phyloP scores from a whole-genome alignment of 2,888 invertebrate species.

The Agrochola lychnidis region DNA sequence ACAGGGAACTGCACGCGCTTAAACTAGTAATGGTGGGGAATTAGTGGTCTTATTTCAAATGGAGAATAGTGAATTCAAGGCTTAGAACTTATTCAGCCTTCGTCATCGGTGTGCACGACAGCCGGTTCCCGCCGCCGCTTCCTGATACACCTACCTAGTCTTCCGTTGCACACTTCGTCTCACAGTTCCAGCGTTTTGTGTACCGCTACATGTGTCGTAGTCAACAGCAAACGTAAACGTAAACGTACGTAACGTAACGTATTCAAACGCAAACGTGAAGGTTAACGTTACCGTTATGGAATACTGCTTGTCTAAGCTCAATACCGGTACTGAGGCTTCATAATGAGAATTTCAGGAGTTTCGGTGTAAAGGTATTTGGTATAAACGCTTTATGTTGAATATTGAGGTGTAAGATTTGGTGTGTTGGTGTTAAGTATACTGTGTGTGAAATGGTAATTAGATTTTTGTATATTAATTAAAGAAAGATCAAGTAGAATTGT shows the following conservation, averaged over 20 bases:
- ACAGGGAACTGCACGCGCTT: too few relatives aligned
- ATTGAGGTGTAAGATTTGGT: slow-evolving; percentile 5
- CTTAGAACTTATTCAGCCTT: not conserved
- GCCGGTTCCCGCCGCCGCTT: slow-evolving; percentile 50
- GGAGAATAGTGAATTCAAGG: not conserved
- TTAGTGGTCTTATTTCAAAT: too few relatives aligned
- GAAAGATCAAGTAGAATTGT: not conserved
- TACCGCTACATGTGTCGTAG: slow-evolving; percentile 25
- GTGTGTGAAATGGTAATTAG: not conserved
- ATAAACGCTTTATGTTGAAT: not conserved
- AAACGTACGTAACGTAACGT: slow-evolving; percentile 23
- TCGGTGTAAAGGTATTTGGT: slow-evolving; percentile 1
- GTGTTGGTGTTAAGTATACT: not conserved
- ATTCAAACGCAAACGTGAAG: slow-evolving; percentile 17
- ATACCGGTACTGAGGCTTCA: slow-evolving; percentile 8
- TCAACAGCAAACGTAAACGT: slow-evolving; percentile 16
- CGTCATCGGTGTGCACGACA: slow-evolving; percentile 54
- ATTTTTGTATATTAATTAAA: not conserved
- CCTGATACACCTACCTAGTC: slow-evolving; percentile 61
- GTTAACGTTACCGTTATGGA: slow-evolving; percentile 29
- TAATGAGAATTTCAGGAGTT: slow-evolving; percentile 1
- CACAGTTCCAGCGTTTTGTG: slow-evolving; percentile 48
- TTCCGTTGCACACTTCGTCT: slow-evolving; percentile 62
- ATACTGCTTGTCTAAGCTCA: slow-evolving; percentile 4
- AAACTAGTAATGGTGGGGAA: too few relatives aligned